phyloP scores from a whole-genome alignment of 2,888 invertebrate species.

The Apotomis betuletana region DNA sequence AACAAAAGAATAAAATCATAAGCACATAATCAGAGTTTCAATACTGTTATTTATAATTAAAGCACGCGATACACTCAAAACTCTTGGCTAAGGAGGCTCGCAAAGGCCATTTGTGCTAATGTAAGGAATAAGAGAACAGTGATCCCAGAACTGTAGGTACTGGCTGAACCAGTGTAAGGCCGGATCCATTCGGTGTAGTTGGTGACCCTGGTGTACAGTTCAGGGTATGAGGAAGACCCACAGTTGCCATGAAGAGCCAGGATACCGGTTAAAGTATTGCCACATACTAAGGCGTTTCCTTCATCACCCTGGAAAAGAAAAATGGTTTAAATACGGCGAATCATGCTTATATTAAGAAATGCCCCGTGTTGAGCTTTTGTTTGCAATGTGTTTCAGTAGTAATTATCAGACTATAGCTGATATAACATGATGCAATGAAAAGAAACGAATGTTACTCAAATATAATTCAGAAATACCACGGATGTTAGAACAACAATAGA shows the following conservation, averaged over 20 bases:
- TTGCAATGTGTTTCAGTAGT: no score
- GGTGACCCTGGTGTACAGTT: slow-evolving; percentile 61
- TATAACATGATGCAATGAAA: no score
- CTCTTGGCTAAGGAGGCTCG: slow-evolving; percentile 37
- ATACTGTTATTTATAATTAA: background rate
- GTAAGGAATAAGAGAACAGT: slow-evolving; percentile 50
- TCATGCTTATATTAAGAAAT: no score
- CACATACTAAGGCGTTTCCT: slow-evolving; percentile 60
- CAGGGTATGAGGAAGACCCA: slow-evolving; percentile 51
- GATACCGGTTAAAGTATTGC: slow-evolving; percentile 57
- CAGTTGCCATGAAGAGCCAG: slow-evolving; percentile 54
- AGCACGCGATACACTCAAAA: background rate
- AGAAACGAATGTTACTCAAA: no score
- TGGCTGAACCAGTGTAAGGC: slow-evolving; percentile 52
- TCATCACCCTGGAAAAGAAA: slow-evolving; percentile 55
- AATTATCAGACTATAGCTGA: no score
- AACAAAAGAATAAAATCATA: background rate
- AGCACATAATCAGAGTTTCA: slow-evolving; percentile 3
- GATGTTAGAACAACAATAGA: no score
- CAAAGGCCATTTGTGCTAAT: slow-evolving; percentile 48
- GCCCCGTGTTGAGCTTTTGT: no score
- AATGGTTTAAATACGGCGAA: background rate
- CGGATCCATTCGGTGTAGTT: slow-evolving; percentile 62
- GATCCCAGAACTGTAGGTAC: slow-evolving; percentile 53
- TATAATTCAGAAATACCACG: no score